A percentile compares a stretch with the other conserved stretches of the same genome.
Conservation (phyloP, 2,888 invertebrate species). For the Trissonchulus sp. region DNA sequence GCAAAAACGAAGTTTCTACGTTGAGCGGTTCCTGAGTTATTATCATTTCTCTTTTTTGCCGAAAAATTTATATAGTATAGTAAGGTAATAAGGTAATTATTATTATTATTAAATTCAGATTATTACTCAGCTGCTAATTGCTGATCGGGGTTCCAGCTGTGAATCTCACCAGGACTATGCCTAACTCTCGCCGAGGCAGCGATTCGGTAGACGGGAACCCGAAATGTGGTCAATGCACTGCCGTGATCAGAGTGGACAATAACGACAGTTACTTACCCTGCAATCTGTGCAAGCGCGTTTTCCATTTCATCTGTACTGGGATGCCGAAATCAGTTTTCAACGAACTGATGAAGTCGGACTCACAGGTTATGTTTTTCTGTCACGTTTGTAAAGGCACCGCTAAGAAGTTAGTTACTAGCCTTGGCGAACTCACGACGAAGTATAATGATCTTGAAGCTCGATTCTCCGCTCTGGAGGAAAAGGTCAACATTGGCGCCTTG, state of each 20-base stretch:
- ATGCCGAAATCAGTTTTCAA: slow-evolving; percentile 1
- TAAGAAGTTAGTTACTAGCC: neutral
- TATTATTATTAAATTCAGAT: too few species aligned
- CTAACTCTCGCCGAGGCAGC: neutral
- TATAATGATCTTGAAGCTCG: slow-evolving; percentile 6
- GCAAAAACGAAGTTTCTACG: too few species aligned
- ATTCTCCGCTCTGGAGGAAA: neutral
- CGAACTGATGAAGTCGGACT: neutral
- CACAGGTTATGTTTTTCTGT: neutral
- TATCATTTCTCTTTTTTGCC: too few species aligned
- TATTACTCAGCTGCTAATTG: too few species aligned
- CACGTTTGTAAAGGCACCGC: too few species aligned
- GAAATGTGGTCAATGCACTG: neutral
- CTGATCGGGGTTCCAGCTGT: too few species aligned
- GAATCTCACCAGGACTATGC: too few species aligned
- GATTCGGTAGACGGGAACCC: neutral
- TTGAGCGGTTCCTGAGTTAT: too few species aligned
- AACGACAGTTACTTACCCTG: neutral
- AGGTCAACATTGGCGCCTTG: too few species aligned
- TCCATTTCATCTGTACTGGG: slow-evolving; percentile 10
- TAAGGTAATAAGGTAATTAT: too few species aligned
- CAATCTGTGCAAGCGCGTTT: neutral
- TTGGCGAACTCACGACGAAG: neutral
- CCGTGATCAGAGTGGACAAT: neutral
- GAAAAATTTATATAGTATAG: too few species aligned